Percentiles rank a stretch among this genome's conserved stretches.
Conservation (phyloP, 2,113 vertebrate genomes). For the Pluvialis apricaria region DNA sequence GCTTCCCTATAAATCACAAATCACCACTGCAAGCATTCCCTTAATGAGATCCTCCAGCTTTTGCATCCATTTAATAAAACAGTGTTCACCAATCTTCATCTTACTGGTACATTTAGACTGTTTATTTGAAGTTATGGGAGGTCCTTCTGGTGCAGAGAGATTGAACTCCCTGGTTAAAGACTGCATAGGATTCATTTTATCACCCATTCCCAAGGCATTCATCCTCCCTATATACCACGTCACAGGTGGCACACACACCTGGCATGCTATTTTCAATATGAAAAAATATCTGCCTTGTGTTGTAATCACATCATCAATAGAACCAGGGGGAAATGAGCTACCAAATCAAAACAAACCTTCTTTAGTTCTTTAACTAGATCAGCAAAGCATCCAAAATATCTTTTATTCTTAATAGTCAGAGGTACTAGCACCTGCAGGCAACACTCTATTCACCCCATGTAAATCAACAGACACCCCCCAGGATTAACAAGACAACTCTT, state of each 20-base stretch:
- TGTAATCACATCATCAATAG: background rate
- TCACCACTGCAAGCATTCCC: conserved; percentile 31
- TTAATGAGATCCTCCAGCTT: conserved; percentile 48
- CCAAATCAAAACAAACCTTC: background rate
- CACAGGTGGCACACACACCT: background rate
- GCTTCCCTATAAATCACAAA: conserved; percentile 44
- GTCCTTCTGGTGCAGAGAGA: background rate
- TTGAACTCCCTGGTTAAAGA: background rate
- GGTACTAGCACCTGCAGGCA: background rate
- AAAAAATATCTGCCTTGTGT: background rate
- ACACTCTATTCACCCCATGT: background rate
- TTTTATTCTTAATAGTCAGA: background rate
- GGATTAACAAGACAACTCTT: background rate
- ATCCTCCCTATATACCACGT: background rate
- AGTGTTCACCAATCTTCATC: conserved; percentile 20
- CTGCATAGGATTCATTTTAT: background rate
- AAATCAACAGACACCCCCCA: background rate
- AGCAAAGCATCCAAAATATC: background rate
- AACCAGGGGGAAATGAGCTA: background rate
- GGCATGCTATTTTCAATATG: background rate
- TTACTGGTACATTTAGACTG: background rate
- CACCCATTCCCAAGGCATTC: background rate
- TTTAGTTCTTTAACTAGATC: background rate
- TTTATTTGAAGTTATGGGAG: conserved; percentile 31
- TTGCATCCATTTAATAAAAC: conserved; percentile 43